phyloP scores from a whole-genome alignment of 2,113 vertebrate genomes.

The Cyanoderma ruficeps region DNA sequence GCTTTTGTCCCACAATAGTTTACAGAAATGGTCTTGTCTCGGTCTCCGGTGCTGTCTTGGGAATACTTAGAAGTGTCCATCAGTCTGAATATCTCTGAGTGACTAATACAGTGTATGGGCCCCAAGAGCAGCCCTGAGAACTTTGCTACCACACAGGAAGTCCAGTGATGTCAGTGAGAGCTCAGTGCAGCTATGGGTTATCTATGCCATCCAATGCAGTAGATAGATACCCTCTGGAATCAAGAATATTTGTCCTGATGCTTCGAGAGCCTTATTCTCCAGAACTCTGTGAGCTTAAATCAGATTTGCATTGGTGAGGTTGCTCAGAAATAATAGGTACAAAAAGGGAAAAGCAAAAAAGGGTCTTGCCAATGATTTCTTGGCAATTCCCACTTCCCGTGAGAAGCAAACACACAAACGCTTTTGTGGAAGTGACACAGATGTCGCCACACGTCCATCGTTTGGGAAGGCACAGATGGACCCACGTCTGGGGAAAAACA shows the following conservation, averaged over 20 bases:
- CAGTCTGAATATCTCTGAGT: neutral
- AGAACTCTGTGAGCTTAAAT: neutral
- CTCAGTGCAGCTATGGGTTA: neutral
- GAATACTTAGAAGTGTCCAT: neutral
- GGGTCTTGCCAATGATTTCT: neutral
- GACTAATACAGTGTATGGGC: neutral
- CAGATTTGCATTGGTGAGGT: neutral
- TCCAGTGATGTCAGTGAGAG: neutral
- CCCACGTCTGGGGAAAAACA: neutral
- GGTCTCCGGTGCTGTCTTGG: neutral
- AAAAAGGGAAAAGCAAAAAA: neutral
- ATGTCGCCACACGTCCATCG: neutral
- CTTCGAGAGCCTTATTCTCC: neutral
- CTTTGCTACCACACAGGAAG: neutral
- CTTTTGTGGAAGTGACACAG: neutral
- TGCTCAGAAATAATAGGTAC: neutral
- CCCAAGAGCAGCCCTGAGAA: neutral
- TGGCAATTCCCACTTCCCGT: slow-evolving; percentile 18
- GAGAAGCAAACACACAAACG: neutral
- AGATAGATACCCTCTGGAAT: neutral
- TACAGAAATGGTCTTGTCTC: neutral
- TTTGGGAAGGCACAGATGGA: slow-evolving; percentile 22
- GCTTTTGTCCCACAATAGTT: neutral
- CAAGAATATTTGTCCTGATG: neutral
- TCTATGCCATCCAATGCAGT: neutral